A percentile compares a stretch with the other conserved stretches of the same genome.
phyloP scores from a whole-genome alignment of 2,888 invertebrate species.

The Lymantria dispar region DNA sequence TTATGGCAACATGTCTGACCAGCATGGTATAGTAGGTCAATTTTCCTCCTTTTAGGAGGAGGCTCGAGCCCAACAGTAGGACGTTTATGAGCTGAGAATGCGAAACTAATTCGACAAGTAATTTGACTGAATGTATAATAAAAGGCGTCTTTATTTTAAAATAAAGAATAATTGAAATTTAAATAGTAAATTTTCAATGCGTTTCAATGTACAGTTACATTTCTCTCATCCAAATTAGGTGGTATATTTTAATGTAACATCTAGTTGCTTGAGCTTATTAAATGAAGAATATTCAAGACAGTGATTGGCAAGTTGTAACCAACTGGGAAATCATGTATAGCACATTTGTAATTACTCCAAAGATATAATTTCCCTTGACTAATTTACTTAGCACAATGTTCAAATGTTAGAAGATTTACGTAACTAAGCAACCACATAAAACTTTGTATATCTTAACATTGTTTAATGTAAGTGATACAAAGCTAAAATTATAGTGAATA shows the following conservation, averaged over 20 bases:
- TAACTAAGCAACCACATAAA: slow-evolving; percentile 6
- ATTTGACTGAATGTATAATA: too few species aligned
- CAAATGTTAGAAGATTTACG: neutral
- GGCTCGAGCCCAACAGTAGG: too few species aligned
- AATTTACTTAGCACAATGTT: slow-evolving; percentile 13
- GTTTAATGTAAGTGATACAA: too few species aligned
- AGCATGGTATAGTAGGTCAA: too few species aligned
- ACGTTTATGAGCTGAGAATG: too few species aligned
- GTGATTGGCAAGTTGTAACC: slow-evolving; percentile 4
- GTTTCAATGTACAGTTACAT: neutral
- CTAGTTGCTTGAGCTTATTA: slow-evolving; percentile 11
- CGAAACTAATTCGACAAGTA: too few species aligned
- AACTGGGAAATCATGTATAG: slow-evolving; percentile 33
- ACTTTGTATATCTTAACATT: slow-evolving; percentile 12
- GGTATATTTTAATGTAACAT: slow-evolving; percentile 7
- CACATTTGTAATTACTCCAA: slow-evolving; percentile 22
- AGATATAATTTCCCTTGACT: slow-evolving; percentile 19
- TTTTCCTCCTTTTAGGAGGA: too few species aligned
- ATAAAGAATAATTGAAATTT: neutral
- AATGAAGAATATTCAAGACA: slow-evolving; percentile 16
- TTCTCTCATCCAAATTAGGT: slow-evolving; percentile 5
- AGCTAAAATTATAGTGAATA: too few species aligned
- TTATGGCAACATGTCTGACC: too few species aligned
- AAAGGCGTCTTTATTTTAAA: too few species aligned
- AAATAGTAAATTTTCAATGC: neutral